Percentiles rank a stretch among this genome's conserved stretches.
These are phyloP conservation scores for Polydrusus pterygomalis DNA, from an alignment of 2,888 invertebrate genomes.

Conservation along the genomic window DNA sequence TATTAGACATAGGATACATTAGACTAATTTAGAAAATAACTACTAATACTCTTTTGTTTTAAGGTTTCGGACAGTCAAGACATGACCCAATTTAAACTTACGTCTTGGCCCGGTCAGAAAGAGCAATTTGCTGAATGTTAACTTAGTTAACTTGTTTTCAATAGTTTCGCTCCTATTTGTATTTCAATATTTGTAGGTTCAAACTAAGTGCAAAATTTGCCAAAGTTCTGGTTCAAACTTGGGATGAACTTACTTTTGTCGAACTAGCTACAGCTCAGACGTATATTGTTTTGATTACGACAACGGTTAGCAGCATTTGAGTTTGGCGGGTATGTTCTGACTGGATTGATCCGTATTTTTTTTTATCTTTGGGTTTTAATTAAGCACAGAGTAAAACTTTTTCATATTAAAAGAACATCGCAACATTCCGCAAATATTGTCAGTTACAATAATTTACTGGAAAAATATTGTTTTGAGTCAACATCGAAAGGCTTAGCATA, in stretches of 20 bases:
- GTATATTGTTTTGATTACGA: neutral
- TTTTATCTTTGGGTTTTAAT: too few relatives aligned
- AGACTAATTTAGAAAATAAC: too few relatives aligned
- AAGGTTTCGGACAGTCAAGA: neutral
- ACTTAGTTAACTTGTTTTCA: slow-evolving; percentile 12
- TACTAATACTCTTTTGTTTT: neutral
- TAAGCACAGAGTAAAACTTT: too few relatives aligned
- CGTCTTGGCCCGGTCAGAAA: neutral
- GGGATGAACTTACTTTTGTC: neutral
- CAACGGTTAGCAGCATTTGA: too few relatives aligned
- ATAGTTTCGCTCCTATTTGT: slow-evolving; percentile 10
- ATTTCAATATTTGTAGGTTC: slow-evolving; percentile 12
- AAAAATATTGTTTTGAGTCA: too few relatives aligned
- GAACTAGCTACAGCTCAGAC: neutral
- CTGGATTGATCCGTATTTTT: too few relatives aligned
- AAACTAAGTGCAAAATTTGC: slow-evolving; percentile 2
- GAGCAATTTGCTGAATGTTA: slow-evolving; percentile 15
- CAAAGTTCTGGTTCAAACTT: slow-evolving; percentile 7
- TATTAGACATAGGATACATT: too few relatives aligned
- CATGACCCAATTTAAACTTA: neutral
- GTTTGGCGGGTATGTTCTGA: too few relatives aligned
- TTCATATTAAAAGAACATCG: too few relatives aligned
- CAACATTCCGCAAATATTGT: too few relatives aligned
- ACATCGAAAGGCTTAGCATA: too few relatives aligned
- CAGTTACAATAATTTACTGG: too few relatives aligned